Evolutionary conservation across 2,888 invertebrate genomes (phyloP).

Genomic region (Lepidonotus clava): DNA sequence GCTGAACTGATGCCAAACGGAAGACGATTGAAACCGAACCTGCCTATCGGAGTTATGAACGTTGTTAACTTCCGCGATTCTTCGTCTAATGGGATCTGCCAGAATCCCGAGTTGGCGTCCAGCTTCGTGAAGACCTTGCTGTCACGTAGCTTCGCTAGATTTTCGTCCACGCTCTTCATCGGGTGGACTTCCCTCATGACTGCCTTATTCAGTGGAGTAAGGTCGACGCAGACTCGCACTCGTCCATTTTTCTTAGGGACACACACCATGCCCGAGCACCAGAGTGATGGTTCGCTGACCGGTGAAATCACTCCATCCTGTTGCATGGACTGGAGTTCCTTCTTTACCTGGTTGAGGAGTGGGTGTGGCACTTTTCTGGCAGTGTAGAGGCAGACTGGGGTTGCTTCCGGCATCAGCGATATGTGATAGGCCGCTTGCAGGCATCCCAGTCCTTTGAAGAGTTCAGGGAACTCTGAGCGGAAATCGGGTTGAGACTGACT

Average conservation of each 20-base stretch:
- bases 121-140: neutral
- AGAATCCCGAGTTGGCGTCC: constrained; percentile 63
- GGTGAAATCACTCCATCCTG: neutral
- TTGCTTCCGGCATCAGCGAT: neutral
- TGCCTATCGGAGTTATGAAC: neutral
- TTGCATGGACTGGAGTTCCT: too few species aligned
- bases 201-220: constrained; percentile 7
- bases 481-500: too few species aligned
- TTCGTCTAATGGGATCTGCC: too few species aligned
- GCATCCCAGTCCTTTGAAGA: neutral
- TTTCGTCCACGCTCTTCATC: too few species aligned
- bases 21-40: constrained; percentile 59
- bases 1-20: constrained; percentile 58
- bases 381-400: neutral
- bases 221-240: constrained; percentile 7
- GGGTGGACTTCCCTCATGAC: too few species aligned
- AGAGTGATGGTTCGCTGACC: neutral
- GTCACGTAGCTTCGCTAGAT: too few species aligned
- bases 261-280: neutral
- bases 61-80: too few species aligned
- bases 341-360: too few species aligned
- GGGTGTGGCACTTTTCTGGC: too few species aligned
- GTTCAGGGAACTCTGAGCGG: neutral
- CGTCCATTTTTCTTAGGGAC: neutral
- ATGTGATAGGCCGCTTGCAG: too few species aligned